A percentile compares a stretch with the other conserved stretches of the same genome.
phyloP scores from a whole-genome alignment of 1,140 invertebrate species.

The Mycetomoellerius zeteki region DNA sequence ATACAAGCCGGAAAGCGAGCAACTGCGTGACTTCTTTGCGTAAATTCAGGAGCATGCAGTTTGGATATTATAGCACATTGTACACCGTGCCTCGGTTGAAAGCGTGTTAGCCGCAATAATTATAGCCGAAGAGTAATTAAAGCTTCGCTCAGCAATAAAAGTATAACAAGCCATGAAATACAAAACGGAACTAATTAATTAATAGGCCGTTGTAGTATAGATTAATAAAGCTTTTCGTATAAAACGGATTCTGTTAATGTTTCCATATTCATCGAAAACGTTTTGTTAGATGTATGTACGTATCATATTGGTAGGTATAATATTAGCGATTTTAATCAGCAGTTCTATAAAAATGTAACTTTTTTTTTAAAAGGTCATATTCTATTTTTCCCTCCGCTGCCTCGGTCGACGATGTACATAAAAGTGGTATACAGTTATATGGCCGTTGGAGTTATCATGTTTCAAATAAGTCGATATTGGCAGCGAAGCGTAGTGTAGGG shows the following conservation, averaged over 20 bases:
- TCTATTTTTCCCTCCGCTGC: not conserved
- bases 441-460: slow-evolving; percentile 11
- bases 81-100: not conserved
- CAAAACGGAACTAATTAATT: not conserved
- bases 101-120: not conserved
- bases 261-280: not conserved
- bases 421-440: slow-evolving; percentile 28
- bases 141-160: not conserved
- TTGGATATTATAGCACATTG: not conserved
- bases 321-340: slow-evolving; percentile 6
- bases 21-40: slow-evolving; percentile 47
- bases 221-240: not conserved
- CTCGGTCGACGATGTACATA: not conserved
- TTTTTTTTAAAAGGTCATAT: slow-evolving; percentile 6
- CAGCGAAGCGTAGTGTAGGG: not conserved
- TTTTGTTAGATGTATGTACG: not conserved
- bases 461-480: slow-evolving; percentile 53
- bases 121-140: not conserved
- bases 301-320: not conserved
- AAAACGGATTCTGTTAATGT: not conserved
- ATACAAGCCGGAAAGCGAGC: not conserved
- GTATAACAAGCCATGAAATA: not conserved
- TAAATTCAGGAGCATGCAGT: not conserved
- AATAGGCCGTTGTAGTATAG: not conserved
- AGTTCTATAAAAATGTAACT: slow-evolving; percentile 20